Conservation (phyloP, 2,113 vertebrate genomes). For the Barnardius zonarius region DNA sequence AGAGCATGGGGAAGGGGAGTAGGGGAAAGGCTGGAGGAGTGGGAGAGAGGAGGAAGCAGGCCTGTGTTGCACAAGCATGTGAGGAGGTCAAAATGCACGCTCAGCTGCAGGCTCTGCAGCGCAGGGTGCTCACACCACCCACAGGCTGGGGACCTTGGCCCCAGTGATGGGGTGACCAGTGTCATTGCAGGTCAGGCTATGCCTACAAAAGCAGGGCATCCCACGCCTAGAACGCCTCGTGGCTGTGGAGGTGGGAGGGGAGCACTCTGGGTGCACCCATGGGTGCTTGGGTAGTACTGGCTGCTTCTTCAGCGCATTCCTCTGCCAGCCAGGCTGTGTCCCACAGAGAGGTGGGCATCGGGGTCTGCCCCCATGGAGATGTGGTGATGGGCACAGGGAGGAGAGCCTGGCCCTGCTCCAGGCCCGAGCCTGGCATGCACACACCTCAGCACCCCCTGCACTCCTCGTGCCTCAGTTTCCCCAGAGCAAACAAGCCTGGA, state of each 20-base stretch:
- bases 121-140: background rate
- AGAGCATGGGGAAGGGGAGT: background rate
- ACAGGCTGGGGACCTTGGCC: fast-evolving
- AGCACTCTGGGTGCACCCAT: background rate
- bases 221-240: background rate
- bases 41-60: background rate
- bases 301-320: background rate
- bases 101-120: background rate
- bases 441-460: background rate
- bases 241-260: background rate
- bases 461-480: background rate
- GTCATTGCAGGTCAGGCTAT: background rate
- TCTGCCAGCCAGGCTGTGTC: background rate
- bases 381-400: background rate
- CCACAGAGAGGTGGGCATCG: background rate
- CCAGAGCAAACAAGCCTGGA: background rate
- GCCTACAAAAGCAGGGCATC: fast-evolving
- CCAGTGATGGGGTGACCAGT: background rate
- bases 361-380: background rate
- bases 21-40: slow-evolving; percentile 3
- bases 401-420: background rate
- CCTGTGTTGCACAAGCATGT: background rate
- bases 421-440: background rate
- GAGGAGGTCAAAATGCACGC: background rate
- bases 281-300: background rate